phyloP scores from a whole-genome alignment of 2,113 vertebrate species.

The Aldabrachelys gigantea region DNA sequence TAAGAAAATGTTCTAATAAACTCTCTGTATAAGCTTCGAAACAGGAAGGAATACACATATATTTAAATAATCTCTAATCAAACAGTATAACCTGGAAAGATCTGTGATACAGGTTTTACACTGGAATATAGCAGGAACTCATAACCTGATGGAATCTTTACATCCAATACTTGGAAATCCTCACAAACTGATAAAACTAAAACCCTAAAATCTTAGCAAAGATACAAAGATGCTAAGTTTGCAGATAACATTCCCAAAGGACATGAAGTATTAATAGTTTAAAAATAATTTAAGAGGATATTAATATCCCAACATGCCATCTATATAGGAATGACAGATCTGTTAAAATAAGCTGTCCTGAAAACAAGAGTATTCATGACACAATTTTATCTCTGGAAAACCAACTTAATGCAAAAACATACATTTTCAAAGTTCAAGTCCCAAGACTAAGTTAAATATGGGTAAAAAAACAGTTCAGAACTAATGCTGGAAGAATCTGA shows the following conservation, averaged over 20 bases:
- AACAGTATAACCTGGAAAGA: background rate
- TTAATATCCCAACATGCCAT: background rate
- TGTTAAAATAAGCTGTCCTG: background rate
- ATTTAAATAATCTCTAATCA: background rate
- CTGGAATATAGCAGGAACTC: background rate
- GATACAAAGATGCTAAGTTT: background rate
- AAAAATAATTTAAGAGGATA: background rate
- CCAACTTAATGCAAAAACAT: background rate
- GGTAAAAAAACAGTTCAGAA: background rate
- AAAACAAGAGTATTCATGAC: background rate
- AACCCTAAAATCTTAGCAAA: background rate
- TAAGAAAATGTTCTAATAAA: background rate
- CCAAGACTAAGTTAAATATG: background rate
- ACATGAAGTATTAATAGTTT: background rate
- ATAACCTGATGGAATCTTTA: background rate
- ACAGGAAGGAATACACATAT: background rate
- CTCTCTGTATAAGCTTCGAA: background rate
- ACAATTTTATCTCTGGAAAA: background rate
- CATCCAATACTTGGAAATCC: background rate
- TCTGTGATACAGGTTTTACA: background rate
- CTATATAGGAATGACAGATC: background rate
- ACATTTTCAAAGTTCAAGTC: background rate
- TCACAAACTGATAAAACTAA: background rate
- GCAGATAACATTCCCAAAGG: background rate
- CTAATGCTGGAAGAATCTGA: background rate